Evolutionary conservation across 2,797 vertebrate species (phyloP).

Genomic region (Toxotes lorentzi): DNA sequence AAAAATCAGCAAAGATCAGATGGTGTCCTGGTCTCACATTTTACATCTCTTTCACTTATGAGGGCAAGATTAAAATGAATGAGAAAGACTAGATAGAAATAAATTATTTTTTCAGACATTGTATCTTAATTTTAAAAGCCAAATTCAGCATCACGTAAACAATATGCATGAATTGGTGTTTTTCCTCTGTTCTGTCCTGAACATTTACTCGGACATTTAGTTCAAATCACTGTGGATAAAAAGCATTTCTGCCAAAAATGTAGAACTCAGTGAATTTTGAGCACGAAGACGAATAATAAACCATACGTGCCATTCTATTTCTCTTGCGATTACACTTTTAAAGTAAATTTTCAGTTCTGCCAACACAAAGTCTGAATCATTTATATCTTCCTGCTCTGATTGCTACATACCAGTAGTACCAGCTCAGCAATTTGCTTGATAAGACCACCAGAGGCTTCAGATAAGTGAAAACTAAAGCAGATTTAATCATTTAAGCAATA

Average conservation of each 20-base stretch:
- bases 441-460: neutral
- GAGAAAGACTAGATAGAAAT: neutral
- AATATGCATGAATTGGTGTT: too few relatives aligned
- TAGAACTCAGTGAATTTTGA: neutral
- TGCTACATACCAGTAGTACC: neutral
- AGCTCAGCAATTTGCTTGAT: constrained; percentile 44
- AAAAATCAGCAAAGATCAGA: neutral
- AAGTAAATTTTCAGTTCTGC: constrained; percentile 1
- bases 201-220: neutral
- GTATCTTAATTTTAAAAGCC: too few relatives aligned
- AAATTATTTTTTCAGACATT: too few relatives aligned
- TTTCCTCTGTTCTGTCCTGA: neutral
- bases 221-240: neutral
- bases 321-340: constrained; percentile 15
- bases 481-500: neutral
- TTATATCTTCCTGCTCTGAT: constrained; percentile 39
- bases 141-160: too few relatives aligned
- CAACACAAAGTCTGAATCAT: constrained; percentile 38
- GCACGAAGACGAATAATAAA: neutral
- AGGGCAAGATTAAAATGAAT: neutral
- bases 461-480: constrained; percentile 16
- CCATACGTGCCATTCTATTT: neutral
- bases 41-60: neutral
- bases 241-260: neutral
- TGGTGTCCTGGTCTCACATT: neutral